Conservation (phyloP, 2,113 vertebrate species). For the Periophthalmus modestus region DNA sequence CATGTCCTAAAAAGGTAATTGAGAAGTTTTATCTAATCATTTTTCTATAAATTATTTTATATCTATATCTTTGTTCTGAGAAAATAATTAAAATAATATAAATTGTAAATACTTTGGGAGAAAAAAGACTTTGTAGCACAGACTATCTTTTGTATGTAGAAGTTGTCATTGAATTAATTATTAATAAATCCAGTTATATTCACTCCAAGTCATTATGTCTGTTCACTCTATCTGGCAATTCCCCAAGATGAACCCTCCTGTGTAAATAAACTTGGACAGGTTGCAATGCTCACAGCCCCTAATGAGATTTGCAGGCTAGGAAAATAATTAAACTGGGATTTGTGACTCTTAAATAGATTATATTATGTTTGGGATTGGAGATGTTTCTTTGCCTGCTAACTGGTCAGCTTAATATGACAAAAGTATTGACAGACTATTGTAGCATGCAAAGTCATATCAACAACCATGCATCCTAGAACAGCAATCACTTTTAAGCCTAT, state of each 20-base stretch:
- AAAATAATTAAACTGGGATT: conserved; percentile 2
- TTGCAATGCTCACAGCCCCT: neutral
- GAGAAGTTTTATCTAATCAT: neutral
- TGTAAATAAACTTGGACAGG: neutral
- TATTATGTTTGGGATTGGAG: neutral
- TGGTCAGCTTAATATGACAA: neutral
- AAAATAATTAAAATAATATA: too few relatives aligned
- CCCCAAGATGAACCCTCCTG: neutral
- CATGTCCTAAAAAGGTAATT: neutral
- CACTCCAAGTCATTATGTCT: neutral
- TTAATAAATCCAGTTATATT: neutral
- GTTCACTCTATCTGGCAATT: neutral
- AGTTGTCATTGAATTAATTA: neutral
- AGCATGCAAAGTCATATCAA: neutral
- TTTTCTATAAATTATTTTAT: too few relatives aligned
- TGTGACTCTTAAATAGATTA: neutral
- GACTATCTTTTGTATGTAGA: neutral
- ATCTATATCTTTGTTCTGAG: neutral
- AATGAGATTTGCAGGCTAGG: neutral
- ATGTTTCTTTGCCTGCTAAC: neutral
- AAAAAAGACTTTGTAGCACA: too few relatives aligned
- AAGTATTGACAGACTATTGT: neutral
- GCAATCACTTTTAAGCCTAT: too few relatives aligned
- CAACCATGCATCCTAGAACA: neutral
- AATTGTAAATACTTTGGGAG: too few relatives aligned